Evolutionary conservation across 1,140 invertebrate genomes (phyloP).

Genomic region (Drosophila trapezifrons): DNA sequence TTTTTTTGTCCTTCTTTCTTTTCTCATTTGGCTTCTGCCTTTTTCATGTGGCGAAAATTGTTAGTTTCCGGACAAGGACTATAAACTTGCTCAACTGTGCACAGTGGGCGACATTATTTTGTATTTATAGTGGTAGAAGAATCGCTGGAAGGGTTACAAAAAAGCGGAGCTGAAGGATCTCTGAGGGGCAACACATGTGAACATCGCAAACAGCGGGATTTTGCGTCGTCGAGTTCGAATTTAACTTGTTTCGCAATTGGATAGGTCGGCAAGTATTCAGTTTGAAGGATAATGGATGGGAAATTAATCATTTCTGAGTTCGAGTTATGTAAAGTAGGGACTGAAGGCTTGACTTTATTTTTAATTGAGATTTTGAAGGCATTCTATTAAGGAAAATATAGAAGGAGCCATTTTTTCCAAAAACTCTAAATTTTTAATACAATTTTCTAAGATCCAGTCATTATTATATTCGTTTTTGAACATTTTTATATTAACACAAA

Average conservation of each 20-base stretch:
- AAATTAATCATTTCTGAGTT: background rate
- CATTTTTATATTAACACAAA: too few species aligned
- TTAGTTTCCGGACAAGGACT: constrained; percentile 39
- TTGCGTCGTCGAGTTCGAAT: background rate
- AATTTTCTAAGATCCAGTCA: too few species aligned
- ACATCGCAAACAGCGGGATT: constrained; percentile 21
- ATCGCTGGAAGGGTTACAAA: constrained; percentile 35
- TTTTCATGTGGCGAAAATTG: constrained; percentile 71
- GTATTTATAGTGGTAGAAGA: background rate
- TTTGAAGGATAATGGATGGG: background rate
- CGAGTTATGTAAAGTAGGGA: background rate
- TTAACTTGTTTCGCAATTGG: constrained; percentile 46
- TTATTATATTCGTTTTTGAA: too few species aligned
- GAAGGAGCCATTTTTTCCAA: too few species aligned
- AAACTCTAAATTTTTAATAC: too few species aligned
- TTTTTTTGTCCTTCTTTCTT: background rate
- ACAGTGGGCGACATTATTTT: constrained; percentile 51
- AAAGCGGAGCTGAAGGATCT: constrained; percentile 5
- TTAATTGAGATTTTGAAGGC: background rate
- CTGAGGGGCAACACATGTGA: constrained; percentile 21
- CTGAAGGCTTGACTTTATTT: background rate
- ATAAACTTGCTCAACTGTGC: constrained; percentile 41
- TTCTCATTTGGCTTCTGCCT: constrained; percentile 5
- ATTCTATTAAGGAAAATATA: too few species aligned
- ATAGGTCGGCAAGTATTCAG: constrained; percentile 22